Conservation (phyloP, 2,888 invertebrate species). For the Trichacis sp. region DNA sequence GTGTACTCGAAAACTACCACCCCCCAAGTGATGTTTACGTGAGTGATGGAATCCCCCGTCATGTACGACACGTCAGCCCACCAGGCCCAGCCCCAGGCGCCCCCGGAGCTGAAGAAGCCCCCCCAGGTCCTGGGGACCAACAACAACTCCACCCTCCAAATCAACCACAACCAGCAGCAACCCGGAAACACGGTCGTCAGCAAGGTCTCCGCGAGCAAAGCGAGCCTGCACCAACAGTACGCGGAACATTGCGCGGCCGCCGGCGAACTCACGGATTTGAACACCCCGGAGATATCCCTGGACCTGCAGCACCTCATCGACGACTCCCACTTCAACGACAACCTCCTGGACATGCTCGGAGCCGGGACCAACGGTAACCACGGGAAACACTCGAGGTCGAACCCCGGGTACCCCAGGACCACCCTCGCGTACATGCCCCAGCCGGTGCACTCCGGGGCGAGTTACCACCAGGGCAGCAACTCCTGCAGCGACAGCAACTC, state of each 20-base stretch:
- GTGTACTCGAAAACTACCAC: too few relatives aligned
- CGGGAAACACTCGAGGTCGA: constrained; percentile 68
- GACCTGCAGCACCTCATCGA: constrained; percentile 93
- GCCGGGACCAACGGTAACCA: constrained; percentile 58
- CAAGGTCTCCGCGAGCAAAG: constrained; percentile 71
- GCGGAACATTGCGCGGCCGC: constrained; percentile 76
- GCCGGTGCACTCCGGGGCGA: constrained; percentile 85
- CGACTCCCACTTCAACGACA: constrained; percentile 89
- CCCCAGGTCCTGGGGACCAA: constrained; percentile 70
- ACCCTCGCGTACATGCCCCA: constrained; percentile 90
- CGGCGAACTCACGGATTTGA: constrained; percentile 87
- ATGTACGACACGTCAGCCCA: constrained; percentile 83
- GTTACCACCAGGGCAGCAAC: constrained; percentile 72
- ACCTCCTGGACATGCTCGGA: constrained; percentile 86
- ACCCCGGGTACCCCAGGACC: constrained; percentile 55
- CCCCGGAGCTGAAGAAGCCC: constrained; percentile 74
- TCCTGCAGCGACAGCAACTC: constrained; percentile 74
- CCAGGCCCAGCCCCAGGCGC: constrained; percentile 70
- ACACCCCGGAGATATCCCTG: constrained; percentile 91
- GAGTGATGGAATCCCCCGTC: constrained; percentile 84
- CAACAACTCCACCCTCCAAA: constrained; percentile 70
- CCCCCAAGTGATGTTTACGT: constrained; percentile 65
- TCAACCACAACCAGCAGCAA: constrained; percentile 70
- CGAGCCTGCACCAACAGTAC: constrained; percentile 79
- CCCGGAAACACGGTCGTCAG: constrained; percentile 70